Base-by-base conservation (phyloP, 2,797 vertebrate species). In the Gephyroberyx darwinii region DNA sequence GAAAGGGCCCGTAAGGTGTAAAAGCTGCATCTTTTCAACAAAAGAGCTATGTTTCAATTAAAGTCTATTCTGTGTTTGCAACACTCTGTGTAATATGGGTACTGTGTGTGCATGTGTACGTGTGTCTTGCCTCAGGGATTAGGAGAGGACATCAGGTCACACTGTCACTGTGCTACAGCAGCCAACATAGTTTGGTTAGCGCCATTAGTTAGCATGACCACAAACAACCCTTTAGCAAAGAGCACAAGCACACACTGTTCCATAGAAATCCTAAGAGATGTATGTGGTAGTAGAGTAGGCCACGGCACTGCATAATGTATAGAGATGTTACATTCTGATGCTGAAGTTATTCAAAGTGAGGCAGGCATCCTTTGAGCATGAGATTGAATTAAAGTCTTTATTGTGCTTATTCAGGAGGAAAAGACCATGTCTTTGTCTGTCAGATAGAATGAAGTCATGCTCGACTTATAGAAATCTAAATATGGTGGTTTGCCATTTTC, bases 401-500 rank as follows among this genome's bases (percentile, higher is more conserved):
- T 56, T 45, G 58, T 69, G 67, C 82, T 90, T 74, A 87, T 88
- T 79, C 77, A 72, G 73, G 76, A 41, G 66, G 85, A 90, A 85
- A 89, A 86, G 80, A 82, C 62, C 72, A 71, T 37, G 69, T 82
- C 81, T 81, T 84, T 80, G 75, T 85, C 83, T 81, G 87, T 89
- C 82, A 77, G 54, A 84, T 31, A 31, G 63, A 84, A 90, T 86
- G 69, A 83, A 88, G 76, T 69, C 51, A 64, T 83, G 85, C 75
- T 84, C 75, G 70, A 90, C 87, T 86, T 69, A 76, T 58, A 84
- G 58, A 77, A 84, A 86, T 86, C 90, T 87, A 90, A 92, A 92
- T 89, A 89, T 84, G 91, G 88, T 84, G 76, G 84, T 88, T 90
- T 90, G 85, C 88, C 87, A 91, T 92, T 91, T 93, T 78, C 50